These are phyloP conservation scores for Spinibarbus caldwelli DNA, from an alignment of 2,797 vertebrate genomes.

Conservation along the genomic window DNA sequence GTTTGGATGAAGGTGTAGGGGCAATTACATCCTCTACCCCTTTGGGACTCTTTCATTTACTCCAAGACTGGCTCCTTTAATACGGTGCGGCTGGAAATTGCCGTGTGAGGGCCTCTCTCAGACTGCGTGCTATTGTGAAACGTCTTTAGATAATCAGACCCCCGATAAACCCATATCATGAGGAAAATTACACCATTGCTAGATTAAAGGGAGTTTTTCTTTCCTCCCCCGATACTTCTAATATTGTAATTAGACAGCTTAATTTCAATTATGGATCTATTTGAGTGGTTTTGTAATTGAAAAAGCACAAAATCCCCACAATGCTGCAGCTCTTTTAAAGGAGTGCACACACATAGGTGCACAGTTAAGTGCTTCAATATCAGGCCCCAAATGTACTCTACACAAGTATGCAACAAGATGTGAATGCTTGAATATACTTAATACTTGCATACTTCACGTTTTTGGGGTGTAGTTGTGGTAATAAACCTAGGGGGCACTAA, in stretches of 20 bases:
- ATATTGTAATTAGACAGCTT: conserved; percentile 43
- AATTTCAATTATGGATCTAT: conserved; percentile 42
- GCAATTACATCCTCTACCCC: conserved; percentile 37
- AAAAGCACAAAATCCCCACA: conserved; percentile 22
- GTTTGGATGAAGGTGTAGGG: conserved; percentile 29
- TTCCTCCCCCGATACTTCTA: conserved; percentile 4
- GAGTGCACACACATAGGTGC: not conserved
- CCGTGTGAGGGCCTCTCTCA: conserved; percentile 46
- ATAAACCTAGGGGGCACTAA: too few species aligned
- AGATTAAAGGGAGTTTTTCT: conserved; percentile 30
- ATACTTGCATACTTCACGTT: not conserved
- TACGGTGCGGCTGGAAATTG: conserved; percentile 38
- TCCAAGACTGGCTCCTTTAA: conserved; percentile 55
- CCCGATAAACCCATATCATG: conserved; percentile 44
- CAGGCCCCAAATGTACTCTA: not conserved
- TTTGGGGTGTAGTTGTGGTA: too few species aligned
- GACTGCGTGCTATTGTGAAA: conserved; percentile 34
- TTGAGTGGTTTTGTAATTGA: conserved; percentile 37
- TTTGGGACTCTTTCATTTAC: conserved; percentile 56
- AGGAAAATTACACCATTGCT: conserved; percentile 34
- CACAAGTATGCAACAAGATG: not conserved
- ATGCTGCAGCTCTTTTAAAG: conserved; percentile 17
- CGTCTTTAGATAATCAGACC: conserved; percentile 47
- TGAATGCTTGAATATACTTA: not conserved
- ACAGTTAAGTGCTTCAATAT: not conserved